Evolutionary conservation across 2,113 vertebrate species (phyloP), one percentile per base, ranked within the genome.

Genomic region (Cranoglanis bouderius): DNA sequence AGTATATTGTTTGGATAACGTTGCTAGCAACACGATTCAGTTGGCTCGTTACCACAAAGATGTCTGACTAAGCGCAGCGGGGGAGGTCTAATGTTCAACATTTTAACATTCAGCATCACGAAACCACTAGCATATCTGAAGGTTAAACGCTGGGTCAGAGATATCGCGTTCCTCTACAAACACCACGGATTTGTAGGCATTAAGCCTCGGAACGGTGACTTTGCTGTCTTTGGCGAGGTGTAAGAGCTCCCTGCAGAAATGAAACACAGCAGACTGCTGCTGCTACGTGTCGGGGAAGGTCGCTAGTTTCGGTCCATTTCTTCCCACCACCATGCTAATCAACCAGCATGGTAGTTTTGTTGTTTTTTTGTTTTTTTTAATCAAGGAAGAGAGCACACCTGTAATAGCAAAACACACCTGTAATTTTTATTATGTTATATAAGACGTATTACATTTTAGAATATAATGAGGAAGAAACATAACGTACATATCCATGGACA

Each of bases 131-230:
- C 70, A 87, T 38, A 38, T 84, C 85, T 84, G 85, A 77, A 77
- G 89, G 89, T 90, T 84, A 75, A 19, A 38, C 81, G 16, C 16
- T 16, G n/a, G 85, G 85, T 90, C 70, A 84, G 61, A 53, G 80
- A 57, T 87, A 89, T 89, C 88, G 3, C 16, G 7, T 89, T 89
- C 38, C 88, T 84, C 67, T 77, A 32, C 57, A 89, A 87, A 87
- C 70, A 87, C 14, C 10, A 21, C 29, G 43, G 49, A 72, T 57
- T 74, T 72, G 63, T 83, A 84, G 65, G 65, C 80, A 84, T 43
- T 55, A n/a, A 55, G 63, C 80, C 59, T 40, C 38, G 5, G 63
- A 81, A 59, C 13, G 49, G 51, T 63, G 51, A 84, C 81, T 74
- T n/a, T 83, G 82, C 81, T 84, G 87, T 84, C 81, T 84, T 88